These are phyloP conservation scores for Plestiodon gilberti DNA, from an alignment of 2,113 vertebrate species.

Conservation along the genomic window DNA sequence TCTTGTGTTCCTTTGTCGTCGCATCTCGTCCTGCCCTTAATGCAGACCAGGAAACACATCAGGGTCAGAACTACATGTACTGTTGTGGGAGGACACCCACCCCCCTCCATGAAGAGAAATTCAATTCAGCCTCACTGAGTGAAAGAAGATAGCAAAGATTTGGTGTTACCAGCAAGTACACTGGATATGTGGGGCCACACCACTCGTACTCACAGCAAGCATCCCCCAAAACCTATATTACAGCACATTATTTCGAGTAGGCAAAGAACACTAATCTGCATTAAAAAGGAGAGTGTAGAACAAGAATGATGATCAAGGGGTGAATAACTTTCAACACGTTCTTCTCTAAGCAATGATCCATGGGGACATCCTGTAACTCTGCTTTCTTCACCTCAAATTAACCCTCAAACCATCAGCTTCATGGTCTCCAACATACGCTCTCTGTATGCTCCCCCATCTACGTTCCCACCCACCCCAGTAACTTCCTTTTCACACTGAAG, in stretches of 20 bases:
- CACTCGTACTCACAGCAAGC: background rate
- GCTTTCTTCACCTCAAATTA: background rate
- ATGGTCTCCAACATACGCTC: background rate
- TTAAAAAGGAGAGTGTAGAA: background rate
- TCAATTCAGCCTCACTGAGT: too few relatives aligned
- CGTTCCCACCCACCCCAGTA: background rate
- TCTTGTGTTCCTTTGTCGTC: background rate
- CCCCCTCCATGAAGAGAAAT: too few relatives aligned
- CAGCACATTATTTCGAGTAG: background rate
- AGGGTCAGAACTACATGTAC: background rate
- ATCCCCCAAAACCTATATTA: background rate
- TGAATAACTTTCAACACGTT: background rate
- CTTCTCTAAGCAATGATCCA: background rate
- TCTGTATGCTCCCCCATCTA: background rate
- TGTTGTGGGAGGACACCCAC: background rate
- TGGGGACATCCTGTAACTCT: background rate
- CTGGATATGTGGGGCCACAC: too few relatives aligned
- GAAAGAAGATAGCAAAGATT: too few relatives aligned
- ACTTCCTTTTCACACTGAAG: background rate
- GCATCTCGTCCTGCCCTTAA: background rate
- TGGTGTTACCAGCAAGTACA: too few relatives aligned
- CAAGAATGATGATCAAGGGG: background rate
- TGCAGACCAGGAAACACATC: background rate
- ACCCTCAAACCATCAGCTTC: background rate
- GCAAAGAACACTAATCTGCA: background rate